Conservation (phyloP, 2,888 invertebrate species). For the Helobdella robusta region DNA sequence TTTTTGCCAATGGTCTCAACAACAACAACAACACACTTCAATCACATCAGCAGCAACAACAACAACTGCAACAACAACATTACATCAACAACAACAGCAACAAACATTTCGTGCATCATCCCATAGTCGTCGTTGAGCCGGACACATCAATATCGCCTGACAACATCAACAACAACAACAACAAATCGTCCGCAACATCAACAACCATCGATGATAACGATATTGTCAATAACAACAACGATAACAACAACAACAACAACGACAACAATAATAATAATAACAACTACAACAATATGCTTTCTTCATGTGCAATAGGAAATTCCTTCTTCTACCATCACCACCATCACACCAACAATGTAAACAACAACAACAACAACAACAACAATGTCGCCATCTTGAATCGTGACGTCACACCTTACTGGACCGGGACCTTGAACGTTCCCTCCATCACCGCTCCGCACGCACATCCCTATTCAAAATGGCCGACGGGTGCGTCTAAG, state of each 20-base stretch:
- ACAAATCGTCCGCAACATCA: not conserved
- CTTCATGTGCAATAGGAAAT: constrained; percentile 24
- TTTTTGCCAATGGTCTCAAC: too few relatives aligned
- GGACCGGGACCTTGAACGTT: constrained; percentile 8
- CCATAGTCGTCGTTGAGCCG: constrained; percentile 19
- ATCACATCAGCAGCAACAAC: too few relatives aligned
- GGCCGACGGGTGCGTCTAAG: not conserved
- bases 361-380: too few relatives aligned
- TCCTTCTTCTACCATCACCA: constrained; percentile 16
- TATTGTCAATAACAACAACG: not conserved
- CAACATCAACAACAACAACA: not conserved
- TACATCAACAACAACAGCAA: too few relatives aligned
- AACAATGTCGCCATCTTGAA: too few relatives aligned
- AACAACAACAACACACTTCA: too few relatives aligned
- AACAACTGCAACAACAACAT: not conserved
- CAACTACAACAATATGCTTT: constrained; percentile 15
- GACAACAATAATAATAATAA: not conserved
- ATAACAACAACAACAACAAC: not conserved
- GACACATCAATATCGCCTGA: constrained; percentile 10
- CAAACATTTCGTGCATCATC: not conserved
- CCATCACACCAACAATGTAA: not conserved
- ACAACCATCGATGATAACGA: not conserved
- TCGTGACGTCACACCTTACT: constrained; percentile 10
- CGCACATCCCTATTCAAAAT: constrained; percentile 10
- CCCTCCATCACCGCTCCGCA: constrained; percentile 3